phyloP scores from a whole-genome alignment of 2,113 vertebrate genomes.

The Heteronetta atricapilla region DNA sequence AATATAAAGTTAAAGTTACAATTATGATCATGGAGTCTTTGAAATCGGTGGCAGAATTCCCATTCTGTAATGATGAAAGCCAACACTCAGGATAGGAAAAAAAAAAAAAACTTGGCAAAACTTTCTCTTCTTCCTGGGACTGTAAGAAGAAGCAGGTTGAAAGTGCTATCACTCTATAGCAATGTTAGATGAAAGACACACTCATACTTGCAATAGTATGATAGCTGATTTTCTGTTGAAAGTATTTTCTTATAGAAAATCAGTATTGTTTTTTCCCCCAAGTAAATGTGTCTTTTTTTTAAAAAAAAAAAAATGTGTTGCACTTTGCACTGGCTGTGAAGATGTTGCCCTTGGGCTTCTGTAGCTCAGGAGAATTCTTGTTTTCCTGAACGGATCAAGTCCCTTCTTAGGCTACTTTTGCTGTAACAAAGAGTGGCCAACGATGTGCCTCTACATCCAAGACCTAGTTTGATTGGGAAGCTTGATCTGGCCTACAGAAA shows the following conservation, averaged over 20 bases:
- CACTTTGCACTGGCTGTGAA: neutral
- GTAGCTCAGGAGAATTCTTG: neutral
- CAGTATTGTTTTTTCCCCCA: neutral
- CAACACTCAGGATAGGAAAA: constrained; percentile 25
- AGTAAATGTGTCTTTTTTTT: too few species aligned
- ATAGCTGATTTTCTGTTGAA: neutral
- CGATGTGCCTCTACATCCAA: neutral
- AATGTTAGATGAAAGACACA: neutral
- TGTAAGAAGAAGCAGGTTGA: neutral
- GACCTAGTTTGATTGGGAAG: neutral
- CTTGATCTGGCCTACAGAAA: neutral
- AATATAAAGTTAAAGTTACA: constrained; percentile 51
- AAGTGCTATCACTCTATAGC: neutral
- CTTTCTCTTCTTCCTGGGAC: constrained; percentile 48
- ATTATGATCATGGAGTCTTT: constrained; percentile 50
- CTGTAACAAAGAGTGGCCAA: neutral
- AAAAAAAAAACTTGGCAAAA: constrained; percentile 64
- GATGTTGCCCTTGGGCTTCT: neutral
- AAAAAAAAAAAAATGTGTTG: too few species aligned
- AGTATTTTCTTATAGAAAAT: neutral
- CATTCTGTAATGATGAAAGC: constrained; percentile 58
- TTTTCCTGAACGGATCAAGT: neutral
- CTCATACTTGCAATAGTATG: neutral
- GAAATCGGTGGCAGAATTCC: constrained; percentile 64
- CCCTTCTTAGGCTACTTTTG: neutral